phyloP scores from a whole-genome alignment of 2,113 vertebrate genomes.

The Tautogolabrus adspersus region DNA sequence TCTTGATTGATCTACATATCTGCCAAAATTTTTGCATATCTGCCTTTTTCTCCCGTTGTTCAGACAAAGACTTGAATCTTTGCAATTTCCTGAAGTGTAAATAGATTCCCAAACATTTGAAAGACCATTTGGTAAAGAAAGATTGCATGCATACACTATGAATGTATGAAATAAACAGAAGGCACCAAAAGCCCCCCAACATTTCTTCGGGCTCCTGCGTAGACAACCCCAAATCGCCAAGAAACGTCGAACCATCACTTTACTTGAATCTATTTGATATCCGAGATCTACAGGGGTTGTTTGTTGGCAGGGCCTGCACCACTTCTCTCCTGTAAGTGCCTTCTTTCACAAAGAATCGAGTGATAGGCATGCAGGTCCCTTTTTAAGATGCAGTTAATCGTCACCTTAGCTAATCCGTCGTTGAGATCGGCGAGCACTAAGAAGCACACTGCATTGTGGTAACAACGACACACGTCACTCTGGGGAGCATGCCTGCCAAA shows the following conservation, averaged over 20 bases:
- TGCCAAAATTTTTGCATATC: conserved; percentile 65
- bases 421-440: conserved; percentile 26
- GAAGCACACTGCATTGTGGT: conserved; percentile 70
- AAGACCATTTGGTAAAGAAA: conserved; percentile 50
- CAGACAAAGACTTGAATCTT: conserved; percentile 38
- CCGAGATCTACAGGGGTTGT: conserved; percentile 51
- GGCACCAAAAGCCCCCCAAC: conserved; percentile 53
- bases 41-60: conserved; percentile 67
- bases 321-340: conserved; percentile 80
- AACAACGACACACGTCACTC: conserved; percentile 45
- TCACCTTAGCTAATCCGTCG: conserved; percentile 47
- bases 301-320: conserved; percentile 57
- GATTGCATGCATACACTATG: conserved; percentile 72
- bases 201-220: conserved; percentile 20
- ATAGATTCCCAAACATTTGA: conserved; percentile 62
- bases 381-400: conserved; percentile 53
- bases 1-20: conserved; percentile 43
- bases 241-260: conserved; percentile 41
- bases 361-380: conserved; percentile 70
- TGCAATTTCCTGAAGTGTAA: conserved; percentile 55
- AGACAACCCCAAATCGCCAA: conserved; percentile 45
- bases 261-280: conserved; percentile 65
- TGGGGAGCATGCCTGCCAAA: conserved; percentile 69
- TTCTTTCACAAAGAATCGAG: conserved; percentile 74
- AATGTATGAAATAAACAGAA: conserved; percentile 74